Base-by-base conservation (phyloP, 2,797 vertebrate genomes). In the Gallinago stenura region DNA sequence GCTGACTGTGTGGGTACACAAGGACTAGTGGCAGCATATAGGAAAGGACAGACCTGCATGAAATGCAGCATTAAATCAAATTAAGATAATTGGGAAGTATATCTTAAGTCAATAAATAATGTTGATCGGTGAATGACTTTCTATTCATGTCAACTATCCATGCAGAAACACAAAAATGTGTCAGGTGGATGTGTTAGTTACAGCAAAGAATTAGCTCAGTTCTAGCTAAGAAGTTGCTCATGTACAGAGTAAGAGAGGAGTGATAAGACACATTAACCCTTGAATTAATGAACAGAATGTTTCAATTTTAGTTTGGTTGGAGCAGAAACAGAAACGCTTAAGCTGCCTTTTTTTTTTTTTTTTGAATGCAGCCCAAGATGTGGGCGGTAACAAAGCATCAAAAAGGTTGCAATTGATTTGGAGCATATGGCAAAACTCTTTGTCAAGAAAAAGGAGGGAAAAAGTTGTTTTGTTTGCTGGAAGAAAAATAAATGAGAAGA, bases 401-500 rank as follows among this genome's bases (percentile, higher is more conserved):
- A 60, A 95, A 96, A 94, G n/a, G 56, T 95, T 93, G 71, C 90
- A 70, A 72, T 45, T 95, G 90, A 95, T 97, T 91, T 94, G 71
- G 92, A 96, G 95, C 95, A 97, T 96, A 95, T 97, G 96, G 94
- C 46, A 90, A 97, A 94, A 83, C 15, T 72, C 78, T 93, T 94
- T 96, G 90, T 95, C 89, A 88, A 96, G 61, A 56, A 91, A 96
- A 94, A 76, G 57, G 37, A 28, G 50, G 39, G 50, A 4, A 50
- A n/a, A 72, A 41, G 6, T 88, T 90, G 90, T 93, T 96, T 96
- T 95, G 83, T 96, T 94, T 95, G 62, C 73, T 93, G 93, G 89
- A 93, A 96, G 81, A 92, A 96, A 89, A 94, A 92, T 75, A 95
- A 93, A 95, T 86, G 50, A 91, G 84, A 81, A 88, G 58, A 86